Evolutionary conservation across 2,113 vertebrate genomes (phyloP), one percentile per base, ranked within the genome.

Genomic region (Alligator mississippiensis): DNA sequence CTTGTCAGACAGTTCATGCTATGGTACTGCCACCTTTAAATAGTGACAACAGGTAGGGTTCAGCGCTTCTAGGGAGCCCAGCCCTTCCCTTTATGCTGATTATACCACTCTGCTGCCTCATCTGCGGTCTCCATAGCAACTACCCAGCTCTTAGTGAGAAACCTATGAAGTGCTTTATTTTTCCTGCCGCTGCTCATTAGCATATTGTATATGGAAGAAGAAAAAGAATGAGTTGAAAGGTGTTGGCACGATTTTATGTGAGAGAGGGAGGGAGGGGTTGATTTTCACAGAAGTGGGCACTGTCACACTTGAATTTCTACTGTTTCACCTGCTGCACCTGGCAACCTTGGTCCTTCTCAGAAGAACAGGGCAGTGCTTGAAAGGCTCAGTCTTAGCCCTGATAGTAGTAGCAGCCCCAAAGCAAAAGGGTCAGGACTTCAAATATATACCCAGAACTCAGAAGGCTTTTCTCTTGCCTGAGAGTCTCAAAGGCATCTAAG

Each of bases 401-500:
- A 38, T 38, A 25, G 6, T 74, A 74, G 34, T 74, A 28, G 77
- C 60, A 63, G 63, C 15, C 21, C 10, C 66, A 47, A 87, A 62
- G 54, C 57, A 93, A 90, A 91, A 84, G 25, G 30, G 34, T 15
- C 70, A 24, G 70, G 87, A 38, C 24, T 61, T 85, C 60, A 90
- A 18, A 22, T 80, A 77, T 6, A 11, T 88, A 57, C n/a, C 85
- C 79, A 66, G 34, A 78, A 34, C 21, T 82, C 28, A 21, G 38
- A 25, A 88, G 90, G 30, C 14, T 83, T 87, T 63, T 74, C 68
- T 76, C 89, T 88, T 93, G 90, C 74, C 82, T 87, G 57, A 25
- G 80, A 93, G 63, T 89, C 96, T 90, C 80, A 93, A 93, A 94
- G 63, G 84, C 94, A 93, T 93, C 96, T 96, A 91, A 90, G 96